Percentiles rank a stretch among this genome's conserved stretches.
Evolutionary conservation across 2,888 invertebrate species (phyloP).

Genomic region (Coenonympha arcania): DNA sequence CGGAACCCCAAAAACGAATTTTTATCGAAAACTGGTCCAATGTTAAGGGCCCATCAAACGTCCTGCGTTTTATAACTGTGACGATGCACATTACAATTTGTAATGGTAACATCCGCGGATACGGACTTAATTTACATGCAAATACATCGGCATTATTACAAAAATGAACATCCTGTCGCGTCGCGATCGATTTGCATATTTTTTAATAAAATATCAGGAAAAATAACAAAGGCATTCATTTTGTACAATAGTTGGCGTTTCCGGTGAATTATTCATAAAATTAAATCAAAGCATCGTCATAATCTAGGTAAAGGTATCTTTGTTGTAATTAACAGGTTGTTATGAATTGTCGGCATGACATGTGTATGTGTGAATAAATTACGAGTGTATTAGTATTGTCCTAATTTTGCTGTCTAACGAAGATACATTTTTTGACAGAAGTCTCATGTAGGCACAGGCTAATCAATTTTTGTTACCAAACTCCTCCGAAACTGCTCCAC

Average conservation of each 20-base stretch:
- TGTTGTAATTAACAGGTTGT: slow-evolving; percentile 52
- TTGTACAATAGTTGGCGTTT: slow-evolving; percentile 62
- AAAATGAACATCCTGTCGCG: slow-evolving; percentile 68
- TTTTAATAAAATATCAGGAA: slow-evolving; percentile 66
- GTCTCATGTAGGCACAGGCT: no score
- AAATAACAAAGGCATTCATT: slow-evolving; percentile 60
- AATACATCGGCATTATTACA: slow-evolving; percentile 66
- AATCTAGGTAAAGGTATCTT: slow-evolving; percentile 52
- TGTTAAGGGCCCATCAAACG: slow-evolving; percentile 29
- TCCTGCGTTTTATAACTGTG: slow-evolving; percentile 52
- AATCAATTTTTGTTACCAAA: no score
- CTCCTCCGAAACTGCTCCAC: no score
- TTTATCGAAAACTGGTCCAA: slow-evolving; percentile 24
- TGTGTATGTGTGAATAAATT: slow-evolving; percentile 18
- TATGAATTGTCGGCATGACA: slow-evolving; percentile 31
- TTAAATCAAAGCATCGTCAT: slow-evolving; percentile 59
- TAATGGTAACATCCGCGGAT: slow-evolving; percentile 65
- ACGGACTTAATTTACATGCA: slow-evolving; percentile 67
- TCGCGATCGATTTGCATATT: slow-evolving; percentile 72
- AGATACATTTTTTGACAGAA: no score
- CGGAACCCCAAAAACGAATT: slow-evolving; percentile 19
- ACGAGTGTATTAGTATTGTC: not conserved
- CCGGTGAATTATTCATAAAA: slow-evolving; percentile 70
- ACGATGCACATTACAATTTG: slow-evolving; percentile 58
- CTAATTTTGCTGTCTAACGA: no score